Percentiles rank a stretch among this genome's conserved stretches.
These are phyloP conservation scores for Drosophila nasuta DNA, from an alignment of 1,140 invertebrate species.

Conservation along the genomic window DNA sequence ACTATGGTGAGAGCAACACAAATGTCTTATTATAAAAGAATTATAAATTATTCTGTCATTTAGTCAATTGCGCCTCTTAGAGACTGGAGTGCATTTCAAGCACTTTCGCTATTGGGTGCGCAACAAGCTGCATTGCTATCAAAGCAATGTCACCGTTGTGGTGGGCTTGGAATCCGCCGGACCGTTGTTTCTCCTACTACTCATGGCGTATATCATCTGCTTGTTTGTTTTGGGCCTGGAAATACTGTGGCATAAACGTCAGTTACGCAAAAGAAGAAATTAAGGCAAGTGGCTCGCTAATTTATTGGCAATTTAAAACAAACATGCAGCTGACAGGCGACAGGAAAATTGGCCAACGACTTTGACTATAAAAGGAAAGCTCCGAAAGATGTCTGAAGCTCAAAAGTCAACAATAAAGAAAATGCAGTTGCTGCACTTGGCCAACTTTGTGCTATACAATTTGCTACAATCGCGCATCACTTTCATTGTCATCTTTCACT, in stretches of 20 bases:
- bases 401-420: constrained; percentile 41
- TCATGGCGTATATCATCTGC: constrained; percentile 52
- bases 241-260: constrained; percentile 56
- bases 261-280: neutral
- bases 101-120: constrained; percentile 58
- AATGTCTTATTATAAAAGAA: neutral
- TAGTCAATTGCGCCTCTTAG: constrained; percentile 62
- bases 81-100: constrained; percentile 67
- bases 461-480: constrained; percentile 59
- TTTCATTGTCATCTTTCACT: constrained; percentile 71
- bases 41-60: neutral
- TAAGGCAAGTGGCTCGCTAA: constrained; percentile 43
- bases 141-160: constrained; percentile 61
- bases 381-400: constrained; percentile 2
- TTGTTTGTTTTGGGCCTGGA: constrained; percentile 60
- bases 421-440: constrained; percentile 66
- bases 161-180: constrained; percentile 70
- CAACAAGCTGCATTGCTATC: constrained; percentile 65
- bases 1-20: constrained; percentile 42
- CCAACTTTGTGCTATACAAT: constrained; percentile 72
- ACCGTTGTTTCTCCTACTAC: constrained; percentile 61
- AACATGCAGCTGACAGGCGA: constrained; percentile 57
- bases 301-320: constrained; percentile 64
- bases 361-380: constrained; percentile 43
- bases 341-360: constrained; percentile 45